These are phyloP conservation scores for Drosophila lini DNA, from an alignment of 1,140 invertebrate genomes.

Conservation along the genomic window DNA sequence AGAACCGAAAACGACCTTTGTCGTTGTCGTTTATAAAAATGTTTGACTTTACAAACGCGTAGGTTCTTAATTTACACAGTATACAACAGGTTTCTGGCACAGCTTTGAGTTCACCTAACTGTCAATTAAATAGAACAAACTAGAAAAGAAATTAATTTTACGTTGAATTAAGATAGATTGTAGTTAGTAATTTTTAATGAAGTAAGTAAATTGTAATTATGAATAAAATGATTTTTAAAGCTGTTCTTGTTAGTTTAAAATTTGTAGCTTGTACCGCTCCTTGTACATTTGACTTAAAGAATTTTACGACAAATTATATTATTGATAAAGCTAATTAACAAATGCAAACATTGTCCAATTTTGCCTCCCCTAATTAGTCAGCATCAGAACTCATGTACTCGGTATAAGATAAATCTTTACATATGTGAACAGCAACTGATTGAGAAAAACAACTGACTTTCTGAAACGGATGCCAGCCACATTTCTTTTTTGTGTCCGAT, in stretches of 20 bases:
- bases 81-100: conserved; percentile 22
- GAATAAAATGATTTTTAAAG: not conserved
- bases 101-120: conserved; percentile 14
- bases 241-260: not conserved
- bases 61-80: conserved; percentile 7
- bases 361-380: conserved; percentile 8
- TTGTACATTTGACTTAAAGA: not conserved
- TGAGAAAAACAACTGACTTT: conserved; percentile 11
- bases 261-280: not conserved
- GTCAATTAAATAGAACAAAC: conserved; percentile 18
- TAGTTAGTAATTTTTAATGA: not conserved
- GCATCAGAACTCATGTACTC: not conserved
- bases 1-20: conserved; percentile 1
- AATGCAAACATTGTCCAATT: not conserved
- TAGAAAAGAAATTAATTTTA: not conserved
- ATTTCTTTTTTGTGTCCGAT: conserved; percentile 13
- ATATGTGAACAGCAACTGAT: conserved; percentile 6
- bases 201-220: not conserved
- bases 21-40: not conserved
- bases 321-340: not conserved
- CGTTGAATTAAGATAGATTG: not conserved
- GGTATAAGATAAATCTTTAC: not conserved
- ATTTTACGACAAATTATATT: no score
- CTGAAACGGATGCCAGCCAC: conserved; percentile 16
- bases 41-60: not conserved